phyloP scores from a whole-genome alignment of 2,113 vertebrate genomes.

The Thamnaconus septentrionalis region DNA sequence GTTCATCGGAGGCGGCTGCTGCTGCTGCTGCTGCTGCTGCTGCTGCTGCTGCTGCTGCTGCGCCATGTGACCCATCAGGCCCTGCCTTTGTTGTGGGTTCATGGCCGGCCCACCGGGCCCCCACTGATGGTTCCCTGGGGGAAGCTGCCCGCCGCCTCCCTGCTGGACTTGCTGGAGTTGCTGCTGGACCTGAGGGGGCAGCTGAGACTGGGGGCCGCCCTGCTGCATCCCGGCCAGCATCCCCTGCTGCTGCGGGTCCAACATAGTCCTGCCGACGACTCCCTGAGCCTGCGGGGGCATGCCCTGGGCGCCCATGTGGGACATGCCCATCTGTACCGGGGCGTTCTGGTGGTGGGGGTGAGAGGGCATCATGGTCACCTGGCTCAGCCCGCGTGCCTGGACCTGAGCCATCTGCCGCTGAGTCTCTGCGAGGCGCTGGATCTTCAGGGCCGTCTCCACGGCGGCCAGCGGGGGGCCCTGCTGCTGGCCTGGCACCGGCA shows the following conservation, averaged over 20 bases:
- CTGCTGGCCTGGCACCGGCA: constrained; percentile 63
- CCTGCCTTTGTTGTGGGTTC: constrained; percentile 77
- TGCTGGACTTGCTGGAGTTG: constrained; percentile 76
- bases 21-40: constrained; percentile 48
- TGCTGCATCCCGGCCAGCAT: constrained; percentile 80
- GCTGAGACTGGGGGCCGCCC: constrained; percentile 82
- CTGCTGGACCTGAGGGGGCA: constrained; percentile 73
- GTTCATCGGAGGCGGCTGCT: constrained; percentile 57
- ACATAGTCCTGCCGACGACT: constrained; percentile 69
- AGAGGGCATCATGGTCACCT: constrained; percentile 77
- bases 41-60: constrained; percentile 75
- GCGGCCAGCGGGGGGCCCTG: constrained; percentile 90
- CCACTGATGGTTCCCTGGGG: constrained; percentile 76
- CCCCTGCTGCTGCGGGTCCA: constrained; percentile 75
- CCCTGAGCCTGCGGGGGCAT: constrained; percentile 72
- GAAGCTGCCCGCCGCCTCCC: constrained; percentile 73
- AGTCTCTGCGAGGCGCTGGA: constrained; percentile 91
- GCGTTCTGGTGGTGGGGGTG: constrained; percentile 84
- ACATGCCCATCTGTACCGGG: constrained; percentile 85
- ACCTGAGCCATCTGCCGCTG: constrained; percentile 93
- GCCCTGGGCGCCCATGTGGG: constrained; percentile 81
- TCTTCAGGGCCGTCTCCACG: constrained; percentile 95
- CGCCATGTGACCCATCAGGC: constrained; percentile 83
- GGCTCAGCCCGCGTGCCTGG: constrained; percentile 74
- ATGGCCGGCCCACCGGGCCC: constrained; percentile 67